Evolutionary conservation across 1,140 invertebrate species (phyloP), one percentile per base, ranked within the genome.

Genomic region (Melanaphis sacchari): DNA sequence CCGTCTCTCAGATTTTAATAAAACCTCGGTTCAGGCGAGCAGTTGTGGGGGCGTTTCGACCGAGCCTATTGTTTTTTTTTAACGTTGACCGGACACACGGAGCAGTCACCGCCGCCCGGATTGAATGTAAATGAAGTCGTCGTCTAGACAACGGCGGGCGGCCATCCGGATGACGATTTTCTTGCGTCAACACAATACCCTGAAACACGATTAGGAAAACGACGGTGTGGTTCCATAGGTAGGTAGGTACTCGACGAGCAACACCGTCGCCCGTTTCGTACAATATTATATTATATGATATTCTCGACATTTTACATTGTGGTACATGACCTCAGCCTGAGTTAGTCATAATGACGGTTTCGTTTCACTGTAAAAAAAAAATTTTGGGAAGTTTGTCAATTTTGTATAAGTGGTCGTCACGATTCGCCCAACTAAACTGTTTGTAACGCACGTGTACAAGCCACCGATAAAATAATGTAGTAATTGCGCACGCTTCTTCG

Each of bases 91-190:
- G 46, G 43, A 90, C 36, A 90, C 21, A 9, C 84, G 41, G 41
- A n/a, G n/a, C 41, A 38, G 85, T 46, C 85, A n/a, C 26, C 41
- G 41, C 66, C 24, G 41, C 43, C 22, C 43, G 66, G 41, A 38
- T 82, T 92, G 66, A 92, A 92, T 92, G 90, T 66, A 92, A 92
- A 92, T 92, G 41, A 49, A 90, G 40, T 43, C 54, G 87, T 89
- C 85, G 89, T 90, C 88, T 90, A 90, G 49, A 90, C 49, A 18
- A 43, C 85, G 84, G 84, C 84, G 84, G 82, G 31, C 38, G 84
- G 41, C 38, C 40, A 85, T 85, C 43, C 85, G 43, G 85, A 46
- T 21, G 43, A 49, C 43, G 11, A 38, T 82, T 81, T 82, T 22
- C 36, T n/a, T n/a, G 15, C 84, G 40, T n/a, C 15, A 40, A 41